phyloP scores from a whole-genome alignment of 2,797 vertebrate genomes.

The Uromys caudimaculatus region DNA sequence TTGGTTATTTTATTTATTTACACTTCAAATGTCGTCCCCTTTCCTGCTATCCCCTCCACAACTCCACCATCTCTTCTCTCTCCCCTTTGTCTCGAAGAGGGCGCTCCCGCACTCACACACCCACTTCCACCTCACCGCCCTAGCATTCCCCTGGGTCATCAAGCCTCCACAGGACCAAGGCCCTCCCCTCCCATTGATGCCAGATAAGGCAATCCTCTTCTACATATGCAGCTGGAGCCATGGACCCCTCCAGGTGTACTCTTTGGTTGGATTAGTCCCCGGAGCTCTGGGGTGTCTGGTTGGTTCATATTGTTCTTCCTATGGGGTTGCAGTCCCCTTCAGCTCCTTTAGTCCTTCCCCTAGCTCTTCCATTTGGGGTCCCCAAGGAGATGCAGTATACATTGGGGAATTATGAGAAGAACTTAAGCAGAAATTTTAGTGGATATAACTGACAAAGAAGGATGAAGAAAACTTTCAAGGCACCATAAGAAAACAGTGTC shows the following conservation, averaged over 20 bases:
- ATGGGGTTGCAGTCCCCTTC: background rate
- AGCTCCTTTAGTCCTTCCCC: background rate
- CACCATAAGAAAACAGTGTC: background rate
- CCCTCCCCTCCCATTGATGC: background rate
- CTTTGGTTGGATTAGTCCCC: background rate
- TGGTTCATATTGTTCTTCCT: background rate
- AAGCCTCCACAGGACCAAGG: too few species aligned
- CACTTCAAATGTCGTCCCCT: too few species aligned
- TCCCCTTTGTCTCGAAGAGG: too few species aligned
- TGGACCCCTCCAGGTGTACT: background rate
- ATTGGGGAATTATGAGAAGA: background rate
- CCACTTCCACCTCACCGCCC: too few species aligned
- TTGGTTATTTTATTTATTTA: too few species aligned
- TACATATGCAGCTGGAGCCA: background rate
- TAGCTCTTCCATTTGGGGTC: background rate
- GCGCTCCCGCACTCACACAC: too few species aligned
- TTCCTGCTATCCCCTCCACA: too few species aligned
- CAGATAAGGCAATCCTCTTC: background rate
- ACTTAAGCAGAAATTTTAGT: background rate
- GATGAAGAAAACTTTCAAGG: background rate
- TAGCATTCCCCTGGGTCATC: too few species aligned
- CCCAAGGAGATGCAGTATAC: background rate
- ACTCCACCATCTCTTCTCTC: too few species aligned
- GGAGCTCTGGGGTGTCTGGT: background rate
- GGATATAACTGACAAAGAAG: background rate